Evolutionary conservation across 2,888 invertebrate genomes (phyloP), one percentile per base, ranked within the genome.

Genomic region (Zeuzera pyrina): DNA sequence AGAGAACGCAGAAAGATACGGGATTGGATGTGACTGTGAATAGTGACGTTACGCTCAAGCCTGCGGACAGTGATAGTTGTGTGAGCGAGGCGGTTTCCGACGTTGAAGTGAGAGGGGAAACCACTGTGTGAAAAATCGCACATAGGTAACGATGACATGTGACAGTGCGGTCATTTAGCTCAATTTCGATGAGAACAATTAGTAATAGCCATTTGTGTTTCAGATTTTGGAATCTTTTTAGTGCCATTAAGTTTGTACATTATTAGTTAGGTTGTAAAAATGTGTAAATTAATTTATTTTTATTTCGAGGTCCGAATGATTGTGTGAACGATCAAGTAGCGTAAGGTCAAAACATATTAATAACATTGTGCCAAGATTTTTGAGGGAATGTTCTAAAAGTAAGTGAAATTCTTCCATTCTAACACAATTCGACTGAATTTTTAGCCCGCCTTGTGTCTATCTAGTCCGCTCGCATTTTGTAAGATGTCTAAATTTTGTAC

Each of bases 81-180:
- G 78, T 81, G 16, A 83, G 84, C 51, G 84, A 83, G 44, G 73
- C 73, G 2, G 58, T 77, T 15, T 79, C 79, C 1, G 79, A 77
- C 32, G 58, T 66, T 2, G 73, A 69, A 19, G 50, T 61, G 2
- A 74, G 61, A 49, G 79, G 69, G 0, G 81, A 79, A 41, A 81
- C 83, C 10, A 70, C 74, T 4, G 81, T 84, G 38, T 79, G 49
- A 45, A 30, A 37, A 35, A 30, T 23, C 26, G 29, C 14, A 29
- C 31, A 29, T n/a, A n/a, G n/a, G n/a, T n/a, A n/a, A n/a, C n/a
- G n/a, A n/a, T n/a, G n/a, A n/a, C n/a, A 29, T 33, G 28, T 19
- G 27, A 29, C 10, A 24, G 23, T 24, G 31, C 29, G 33, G 30
- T 24, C n/a, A 29, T 29, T 26, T 25, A 16, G 7, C 26, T 32